Evolutionary conservation across 2,113 vertebrate genomes (phyloP).

Genomic region (Paedocypris sp.): DNA sequence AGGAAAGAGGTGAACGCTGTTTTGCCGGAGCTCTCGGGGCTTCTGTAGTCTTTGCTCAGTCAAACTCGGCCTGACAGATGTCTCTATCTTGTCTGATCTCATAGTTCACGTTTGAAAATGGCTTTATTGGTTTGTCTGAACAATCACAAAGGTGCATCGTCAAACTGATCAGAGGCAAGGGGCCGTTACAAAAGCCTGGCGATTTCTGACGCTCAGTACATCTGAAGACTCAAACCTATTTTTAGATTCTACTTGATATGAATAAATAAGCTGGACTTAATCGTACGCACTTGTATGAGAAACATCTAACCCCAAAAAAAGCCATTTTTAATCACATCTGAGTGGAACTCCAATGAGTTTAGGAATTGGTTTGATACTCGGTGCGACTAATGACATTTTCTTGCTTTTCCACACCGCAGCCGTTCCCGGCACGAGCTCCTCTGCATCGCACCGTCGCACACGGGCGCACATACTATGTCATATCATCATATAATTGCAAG

Average conservation of each 20-base stretch:
- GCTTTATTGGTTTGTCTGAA: conserved; percentile 51
- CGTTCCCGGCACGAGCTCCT: not conserved
- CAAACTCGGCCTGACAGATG: conserved; percentile 58
- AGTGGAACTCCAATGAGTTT: too few species aligned
- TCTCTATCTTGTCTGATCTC: conserved; percentile 59
- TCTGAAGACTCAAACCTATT: not conserved
- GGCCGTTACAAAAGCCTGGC: not conserved
- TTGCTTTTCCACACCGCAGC: not conserved
- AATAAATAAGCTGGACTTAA: too few species aligned
- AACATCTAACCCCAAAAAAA: too few species aligned
- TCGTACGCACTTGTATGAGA: too few species aligned
- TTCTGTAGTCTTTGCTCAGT: conserved; percentile 40
- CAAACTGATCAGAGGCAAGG: conserved; percentile 26
- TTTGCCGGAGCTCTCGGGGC: conserved; percentile 48
- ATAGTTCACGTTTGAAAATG: conserved; percentile 45
- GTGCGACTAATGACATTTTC: not conserved
- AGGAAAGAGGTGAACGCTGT: conserved; percentile 37
- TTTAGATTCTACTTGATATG: not conserved
- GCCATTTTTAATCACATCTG: too few species aligned
- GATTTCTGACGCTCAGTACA: not conserved
- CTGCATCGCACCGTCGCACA: conserved; percentile 6
- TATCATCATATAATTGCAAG: conserved; percentile 18
- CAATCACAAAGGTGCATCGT: conserved; percentile 41
- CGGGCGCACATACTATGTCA: conserved; percentile 8
- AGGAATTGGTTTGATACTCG: too few species aligned